Evolutionary conservation across 1,140 invertebrate genomes (phyloP).

Genomic region (Tetramorium simillimum): DNA sequence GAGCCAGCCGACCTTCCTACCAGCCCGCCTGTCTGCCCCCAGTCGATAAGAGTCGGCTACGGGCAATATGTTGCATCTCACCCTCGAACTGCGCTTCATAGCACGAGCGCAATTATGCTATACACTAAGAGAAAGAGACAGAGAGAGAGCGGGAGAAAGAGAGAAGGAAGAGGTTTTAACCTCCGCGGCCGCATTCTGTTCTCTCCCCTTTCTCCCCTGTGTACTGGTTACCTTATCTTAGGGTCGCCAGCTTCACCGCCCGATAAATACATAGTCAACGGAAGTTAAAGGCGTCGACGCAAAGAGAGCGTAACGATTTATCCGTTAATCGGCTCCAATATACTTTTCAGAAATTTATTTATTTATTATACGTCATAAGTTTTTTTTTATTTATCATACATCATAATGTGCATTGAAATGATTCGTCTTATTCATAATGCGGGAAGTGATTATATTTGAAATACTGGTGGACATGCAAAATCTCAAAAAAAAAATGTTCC

Average conservation of each 20-base stretch:
- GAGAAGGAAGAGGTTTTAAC: conserved; percentile 26
- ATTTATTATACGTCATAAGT: neutral
- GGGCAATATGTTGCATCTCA: conserved; percentile 82
- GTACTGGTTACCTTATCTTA: conserved; percentile 41
- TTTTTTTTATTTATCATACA: neutral
- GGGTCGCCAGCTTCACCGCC: conserved; percentile 31
- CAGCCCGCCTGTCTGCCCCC: conserved; percentile 80
- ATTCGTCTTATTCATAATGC: neutral
- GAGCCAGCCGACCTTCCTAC: conserved; percentile 79
- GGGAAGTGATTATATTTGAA: neutral
- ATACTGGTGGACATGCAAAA: no score
- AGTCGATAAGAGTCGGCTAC: conserved; percentile 83
- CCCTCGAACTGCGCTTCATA: conserved; percentile 70
- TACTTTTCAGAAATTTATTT: neutral
- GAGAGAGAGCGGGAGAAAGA: neutral
- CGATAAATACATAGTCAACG: conserved; percentile 45
- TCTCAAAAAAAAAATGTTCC: no score
- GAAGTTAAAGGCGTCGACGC: conserved; percentile 24
- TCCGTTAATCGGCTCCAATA: neutral
- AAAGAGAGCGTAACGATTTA: neutral
- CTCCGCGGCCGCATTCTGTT: conserved; percentile 29
- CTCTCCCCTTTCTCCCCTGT: neutral
- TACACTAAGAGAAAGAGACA: neutral
- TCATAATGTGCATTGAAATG: neutral
- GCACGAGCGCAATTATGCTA: conserved; percentile 69